phyloP scores from a whole-genome alignment of 2,113 vertebrate species.

The Chaetodon auriga region DNA sequence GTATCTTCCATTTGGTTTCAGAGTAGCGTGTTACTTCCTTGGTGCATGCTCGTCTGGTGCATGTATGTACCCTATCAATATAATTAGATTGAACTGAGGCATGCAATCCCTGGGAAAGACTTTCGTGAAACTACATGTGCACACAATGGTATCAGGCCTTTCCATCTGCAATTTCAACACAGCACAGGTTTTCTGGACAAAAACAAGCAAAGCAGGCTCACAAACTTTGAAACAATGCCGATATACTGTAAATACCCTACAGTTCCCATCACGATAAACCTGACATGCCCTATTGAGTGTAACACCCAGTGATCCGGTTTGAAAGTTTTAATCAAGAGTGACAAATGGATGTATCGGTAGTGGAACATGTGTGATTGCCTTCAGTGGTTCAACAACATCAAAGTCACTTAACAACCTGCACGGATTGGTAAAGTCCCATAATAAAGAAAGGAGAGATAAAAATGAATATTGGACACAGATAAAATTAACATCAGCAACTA shows the following conservation, averaged over 20 bases:
- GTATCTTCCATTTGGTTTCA: slow-evolving; percentile 42
- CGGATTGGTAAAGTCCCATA: slow-evolving; percentile 1
- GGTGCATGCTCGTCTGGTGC: slow-evolving; percentile 51
- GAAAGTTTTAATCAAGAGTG: slow-evolving; percentile 42
- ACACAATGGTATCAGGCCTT: slow-evolving; percentile 63
- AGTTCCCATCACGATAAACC: slow-evolving; percentile 54
- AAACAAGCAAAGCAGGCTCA: slow-evolving; percentile 61
- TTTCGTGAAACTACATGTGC: slow-evolving; percentile 62
- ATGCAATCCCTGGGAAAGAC: slow-evolving; percentile 55
- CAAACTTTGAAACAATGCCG: slow-evolving; percentile 36
- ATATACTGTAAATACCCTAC: slow-evolving; percentile 55
- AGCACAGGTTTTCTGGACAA: slow-evolving; percentile 61
- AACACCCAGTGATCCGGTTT: slow-evolving; percentile 51
- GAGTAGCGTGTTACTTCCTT: slow-evolving; percentile 40
- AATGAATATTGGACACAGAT: not conserved
- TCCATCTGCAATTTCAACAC: slow-evolving; percentile 70
- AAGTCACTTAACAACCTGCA: slow-evolving; percentile 18
- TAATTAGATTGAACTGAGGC: slow-evolving; percentile 75
- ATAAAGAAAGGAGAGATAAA: not conserved
- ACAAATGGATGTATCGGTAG: slow-evolving; percentile 27
- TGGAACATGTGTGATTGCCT: slow-evolving; percentile 9
- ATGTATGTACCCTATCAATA: slow-evolving; percentile 59
- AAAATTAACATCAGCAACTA: not conserved
- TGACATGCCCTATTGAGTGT: slow-evolving; percentile 42
- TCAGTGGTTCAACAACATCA: slow-evolving; percentile 2